A percentile compares a stretch with the other conserved stretches of the same genome.
phyloP scores from a whole-genome alignment of 2,797 vertebrate genomes.

The Oreochromis grahami region DNA sequence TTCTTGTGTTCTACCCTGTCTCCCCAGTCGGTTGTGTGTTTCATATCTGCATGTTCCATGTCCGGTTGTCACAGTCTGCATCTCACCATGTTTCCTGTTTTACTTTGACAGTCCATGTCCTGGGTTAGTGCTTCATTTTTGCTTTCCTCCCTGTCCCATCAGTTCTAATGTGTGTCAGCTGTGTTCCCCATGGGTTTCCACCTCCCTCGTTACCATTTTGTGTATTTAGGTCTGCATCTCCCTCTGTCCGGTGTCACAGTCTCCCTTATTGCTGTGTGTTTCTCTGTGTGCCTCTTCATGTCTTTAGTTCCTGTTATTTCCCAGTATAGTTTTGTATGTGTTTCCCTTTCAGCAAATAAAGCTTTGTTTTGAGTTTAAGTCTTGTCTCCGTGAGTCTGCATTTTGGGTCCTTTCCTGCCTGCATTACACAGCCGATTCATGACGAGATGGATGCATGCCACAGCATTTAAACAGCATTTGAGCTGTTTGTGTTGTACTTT shows the following conservation, averaged over 20 bases:
- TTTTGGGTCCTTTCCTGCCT: neutral
- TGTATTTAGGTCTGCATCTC: neutral
- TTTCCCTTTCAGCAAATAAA: neutral
- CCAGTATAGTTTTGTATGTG: neutral
- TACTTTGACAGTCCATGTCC: neutral
- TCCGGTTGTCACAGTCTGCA: neutral
- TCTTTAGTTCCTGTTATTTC: neutral
- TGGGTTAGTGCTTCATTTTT: fast-evolving
- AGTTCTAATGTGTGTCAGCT: neutral
- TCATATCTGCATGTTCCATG: fast-evolving
- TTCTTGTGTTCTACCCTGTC: neutral
- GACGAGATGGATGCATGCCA: neutral
- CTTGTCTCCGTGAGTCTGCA: neutral
- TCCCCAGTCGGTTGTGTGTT: neutral
- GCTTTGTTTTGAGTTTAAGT: neutral
- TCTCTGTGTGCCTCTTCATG: fast-evolving
- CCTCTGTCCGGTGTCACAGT: neutral
- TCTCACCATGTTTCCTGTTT: neutral
- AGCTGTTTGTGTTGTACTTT: neutral
- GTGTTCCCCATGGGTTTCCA: neutral
- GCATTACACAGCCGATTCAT: fast-evolving
- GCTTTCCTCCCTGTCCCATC: fast-evolving
- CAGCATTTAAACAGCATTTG: neutral
- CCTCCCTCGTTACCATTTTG: neutral
- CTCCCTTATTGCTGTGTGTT: neutral